Evolutionary conservation across 1,140 invertebrate genomes (phyloP).

Genomic region (Dryas iulia): DNA sequence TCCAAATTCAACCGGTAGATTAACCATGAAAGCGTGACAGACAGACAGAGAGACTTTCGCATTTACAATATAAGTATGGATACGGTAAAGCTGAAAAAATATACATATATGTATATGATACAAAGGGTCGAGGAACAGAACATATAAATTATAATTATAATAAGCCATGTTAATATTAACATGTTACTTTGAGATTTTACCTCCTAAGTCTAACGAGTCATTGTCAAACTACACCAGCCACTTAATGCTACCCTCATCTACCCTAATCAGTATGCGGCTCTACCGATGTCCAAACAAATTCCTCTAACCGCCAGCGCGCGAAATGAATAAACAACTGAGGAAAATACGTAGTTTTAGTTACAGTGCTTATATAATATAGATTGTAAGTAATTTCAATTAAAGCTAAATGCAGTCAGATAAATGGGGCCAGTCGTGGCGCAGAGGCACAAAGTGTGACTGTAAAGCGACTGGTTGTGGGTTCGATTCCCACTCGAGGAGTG

Average conservation of each 20-base stretch:
- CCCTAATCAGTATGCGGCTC: constrained; percentile 17
- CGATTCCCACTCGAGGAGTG: too few relatives aligned
- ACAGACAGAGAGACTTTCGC: too few relatives aligned
- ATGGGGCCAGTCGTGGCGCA: too few relatives aligned
- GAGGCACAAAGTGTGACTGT: too few relatives aligned
- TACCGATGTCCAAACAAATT: constrained; percentile 9
- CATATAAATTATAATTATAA: background rate
- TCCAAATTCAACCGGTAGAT: too few relatives aligned
- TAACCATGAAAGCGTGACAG: too few relatives aligned
- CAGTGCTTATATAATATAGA: background rate
- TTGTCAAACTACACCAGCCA: background rate
- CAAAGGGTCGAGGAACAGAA: too few relatives aligned
- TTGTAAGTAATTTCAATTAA: background rate
- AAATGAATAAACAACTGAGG: constrained; percentile 17
- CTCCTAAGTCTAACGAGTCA: background rate
- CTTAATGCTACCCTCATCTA: constrained; percentile 3
- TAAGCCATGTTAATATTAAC: background rate
- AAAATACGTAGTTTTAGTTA: background rate
- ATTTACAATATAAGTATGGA: too few relatives aligned
- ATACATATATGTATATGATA: too few relatives aligned
- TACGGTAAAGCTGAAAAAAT: too few relatives aligned
- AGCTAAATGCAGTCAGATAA: too few relatives aligned
- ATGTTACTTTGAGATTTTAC: background rate
- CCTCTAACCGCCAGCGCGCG: background rate
- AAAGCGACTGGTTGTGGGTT: too few relatives aligned